These are phyloP conservation scores for Pachycephala philippinensis DNA, from an alignment of 2,113 vertebrate species.

Conservation along the genomic window DNA sequence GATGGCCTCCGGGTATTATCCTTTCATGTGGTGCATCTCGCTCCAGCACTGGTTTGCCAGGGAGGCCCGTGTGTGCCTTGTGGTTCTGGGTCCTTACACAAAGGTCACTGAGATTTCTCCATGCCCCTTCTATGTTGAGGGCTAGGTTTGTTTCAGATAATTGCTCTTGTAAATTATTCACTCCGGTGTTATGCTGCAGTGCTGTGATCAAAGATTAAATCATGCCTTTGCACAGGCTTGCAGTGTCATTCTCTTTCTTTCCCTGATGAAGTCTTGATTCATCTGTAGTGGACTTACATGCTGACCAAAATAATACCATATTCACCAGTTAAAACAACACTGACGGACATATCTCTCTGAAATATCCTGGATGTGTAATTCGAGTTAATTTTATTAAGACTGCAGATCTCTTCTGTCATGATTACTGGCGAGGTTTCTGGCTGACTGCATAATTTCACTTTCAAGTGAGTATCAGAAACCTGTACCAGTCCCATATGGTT, in stretches of 20 bases:
- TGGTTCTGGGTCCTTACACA: neutral
- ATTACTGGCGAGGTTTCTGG: neutral
- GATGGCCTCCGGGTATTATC: neutral
- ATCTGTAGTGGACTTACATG: neutral
- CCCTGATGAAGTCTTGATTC: slow-evolving; percentile 13
- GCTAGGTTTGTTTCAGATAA: slow-evolving; percentile 5
- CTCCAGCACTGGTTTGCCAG: neutral
- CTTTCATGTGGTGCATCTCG: rapidly evolving
- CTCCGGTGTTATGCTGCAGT: neutral
- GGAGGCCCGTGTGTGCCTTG: neutral
- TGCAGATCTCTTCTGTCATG: neutral
- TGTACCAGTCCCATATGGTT: neutral
- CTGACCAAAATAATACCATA: neutral
- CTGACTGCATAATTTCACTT: neutral
- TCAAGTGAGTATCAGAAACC: neutral
- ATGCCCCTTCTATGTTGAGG: neutral
- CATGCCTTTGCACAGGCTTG: neutral
- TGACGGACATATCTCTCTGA: neutral
- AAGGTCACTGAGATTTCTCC: neutral
- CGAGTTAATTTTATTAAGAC: neutral
- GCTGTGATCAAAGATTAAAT: slow-evolving; percentile 34
- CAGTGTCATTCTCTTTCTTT: neutral
- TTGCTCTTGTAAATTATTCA: slow-evolving; percentile 59
- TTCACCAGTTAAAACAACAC: neutral
- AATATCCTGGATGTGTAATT: neutral